phyloP scores from a whole-genome alignment of 2,797 vertebrate species.

The Eleutherodactylus coqui region DNA sequence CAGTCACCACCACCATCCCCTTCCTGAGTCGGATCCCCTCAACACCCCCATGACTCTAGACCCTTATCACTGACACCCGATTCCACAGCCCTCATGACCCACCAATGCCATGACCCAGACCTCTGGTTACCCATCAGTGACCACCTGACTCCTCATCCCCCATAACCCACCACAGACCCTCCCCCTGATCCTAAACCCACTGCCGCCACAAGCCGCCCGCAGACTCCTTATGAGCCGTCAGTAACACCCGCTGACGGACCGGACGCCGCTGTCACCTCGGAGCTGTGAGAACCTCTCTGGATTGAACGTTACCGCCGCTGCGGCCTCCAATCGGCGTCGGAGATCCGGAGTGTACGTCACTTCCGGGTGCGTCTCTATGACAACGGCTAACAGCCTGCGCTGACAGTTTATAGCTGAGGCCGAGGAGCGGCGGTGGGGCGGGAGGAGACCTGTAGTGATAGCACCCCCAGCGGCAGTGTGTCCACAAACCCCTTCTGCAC shows the following conservation, averaged over 20 bases:
- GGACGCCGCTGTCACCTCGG: background rate
- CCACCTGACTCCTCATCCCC: too few relatives aligned
- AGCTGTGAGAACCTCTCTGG: background rate
- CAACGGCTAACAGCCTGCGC: background rate
- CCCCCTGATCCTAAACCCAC: too few relatives aligned
- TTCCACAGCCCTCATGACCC: background rate
- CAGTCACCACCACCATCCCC: too few relatives aligned
- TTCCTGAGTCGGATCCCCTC: too few relatives aligned
- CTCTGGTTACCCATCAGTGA: background rate
- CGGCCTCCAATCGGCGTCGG: conserved; percentile 1
- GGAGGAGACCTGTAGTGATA: background rate
- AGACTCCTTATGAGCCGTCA: background rate
- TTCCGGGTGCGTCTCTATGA: background rate
- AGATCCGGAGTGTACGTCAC: background rate
- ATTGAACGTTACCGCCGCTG: conserved; percentile 20
- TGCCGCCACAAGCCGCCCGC: too few relatives aligned
- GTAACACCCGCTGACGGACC: background rate
- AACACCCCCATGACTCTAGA: too few relatives aligned
- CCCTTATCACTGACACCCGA: too few relatives aligned
- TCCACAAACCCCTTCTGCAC: too few relatives aligned
- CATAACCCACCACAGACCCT: too few relatives aligned
- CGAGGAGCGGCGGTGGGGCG: background rate
- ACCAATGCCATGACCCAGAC: background rate
- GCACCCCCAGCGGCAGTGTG: too few relatives aligned
- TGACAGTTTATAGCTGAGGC: background rate